These are phyloP conservation scores for Pegoplata infirma DNA, from an alignment of 2,888 invertebrate genomes.

Conservation along the genomic window DNA sequence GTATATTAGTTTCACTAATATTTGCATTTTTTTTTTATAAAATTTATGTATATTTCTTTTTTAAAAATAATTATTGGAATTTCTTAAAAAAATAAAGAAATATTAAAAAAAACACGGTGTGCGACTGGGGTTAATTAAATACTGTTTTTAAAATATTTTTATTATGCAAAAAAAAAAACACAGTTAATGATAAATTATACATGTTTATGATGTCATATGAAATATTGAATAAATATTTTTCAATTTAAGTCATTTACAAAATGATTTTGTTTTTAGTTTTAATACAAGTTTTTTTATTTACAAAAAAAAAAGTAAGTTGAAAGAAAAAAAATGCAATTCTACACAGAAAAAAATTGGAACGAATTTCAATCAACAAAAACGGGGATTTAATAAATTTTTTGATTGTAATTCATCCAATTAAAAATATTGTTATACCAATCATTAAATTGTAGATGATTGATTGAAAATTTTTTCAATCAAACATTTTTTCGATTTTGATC, in stretches of 20 bases:
- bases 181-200: slow-evolving; percentile 20
- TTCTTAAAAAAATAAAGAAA: not conserved
- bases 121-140: not conserved
- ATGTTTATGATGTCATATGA: slow-evolving; percentile 50
- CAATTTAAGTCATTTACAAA: slow-evolving; percentile 31
- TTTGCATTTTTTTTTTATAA: not conserved
- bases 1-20: not conserved
- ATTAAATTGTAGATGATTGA: too few species aligned
- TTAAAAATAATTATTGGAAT: not conserved
- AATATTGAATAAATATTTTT: slow-evolving; percentile 29
- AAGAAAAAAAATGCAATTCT: slow-evolving; percentile 30
- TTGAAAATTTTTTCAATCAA: too few species aligned
- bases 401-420: too few species aligned
- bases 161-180: not conserved
- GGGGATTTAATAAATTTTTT: too few species aligned
- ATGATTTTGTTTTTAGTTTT: not conserved
- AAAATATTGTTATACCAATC: too few species aligned
- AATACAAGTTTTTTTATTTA: slow-evolving; percentile 5
- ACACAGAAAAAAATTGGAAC: too few species aligned
- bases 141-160: not conserved
- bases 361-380: too few species aligned
- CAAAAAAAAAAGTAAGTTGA: slow-evolving; percentile 26
- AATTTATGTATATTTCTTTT: not conserved
- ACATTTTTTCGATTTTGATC: too few species aligned
- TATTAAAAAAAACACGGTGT: not conserved